Evolutionary conservation across 2,888 invertebrate genomes (phyloP).

Genomic region (Agriopis leucophaearia): DNA sequence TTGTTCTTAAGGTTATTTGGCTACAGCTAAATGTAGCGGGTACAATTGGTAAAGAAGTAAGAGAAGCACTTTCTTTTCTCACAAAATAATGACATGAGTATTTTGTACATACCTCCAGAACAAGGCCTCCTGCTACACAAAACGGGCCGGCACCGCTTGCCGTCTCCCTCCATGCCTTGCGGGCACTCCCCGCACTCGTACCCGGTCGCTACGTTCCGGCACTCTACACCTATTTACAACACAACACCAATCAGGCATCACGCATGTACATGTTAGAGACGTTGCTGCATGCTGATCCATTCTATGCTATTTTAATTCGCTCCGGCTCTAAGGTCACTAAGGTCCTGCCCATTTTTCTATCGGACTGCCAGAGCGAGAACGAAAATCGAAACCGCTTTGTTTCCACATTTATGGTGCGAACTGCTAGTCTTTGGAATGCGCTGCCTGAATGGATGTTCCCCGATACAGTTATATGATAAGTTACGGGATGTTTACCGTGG

Average conservation of each 20-base stretch:
- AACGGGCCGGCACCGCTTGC: slow-evolving; percentile 87
- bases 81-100: not conserved
- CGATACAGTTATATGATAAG: no score
- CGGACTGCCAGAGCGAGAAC: no score
- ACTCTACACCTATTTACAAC: slow-evolving; percentile 86
- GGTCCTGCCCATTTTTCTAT: no score
- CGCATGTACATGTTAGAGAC: not conserved
- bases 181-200: slow-evolving; percentile 95
- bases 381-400: no score
- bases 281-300: not conserved
- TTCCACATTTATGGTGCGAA: no score
- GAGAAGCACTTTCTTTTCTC: slow-evolving; percentile 1
- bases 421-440: no score
- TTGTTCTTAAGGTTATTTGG: no score
- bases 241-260: not conserved
- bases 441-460: no score
- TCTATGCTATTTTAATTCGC: no score
- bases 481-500: no score
- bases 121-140: slow-evolving; percentile 89
- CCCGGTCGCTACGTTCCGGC: slow-evolving; percentile 92
- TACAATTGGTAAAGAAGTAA: not conserved
- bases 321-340: no score
- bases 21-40: no score
- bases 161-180: slow-evolving; percentile 90
- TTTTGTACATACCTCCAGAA: slow-evolving; percentile 77